Conservation (phyloP, 2,113 vertebrate species). For the Hemiprocne comata region DNA sequence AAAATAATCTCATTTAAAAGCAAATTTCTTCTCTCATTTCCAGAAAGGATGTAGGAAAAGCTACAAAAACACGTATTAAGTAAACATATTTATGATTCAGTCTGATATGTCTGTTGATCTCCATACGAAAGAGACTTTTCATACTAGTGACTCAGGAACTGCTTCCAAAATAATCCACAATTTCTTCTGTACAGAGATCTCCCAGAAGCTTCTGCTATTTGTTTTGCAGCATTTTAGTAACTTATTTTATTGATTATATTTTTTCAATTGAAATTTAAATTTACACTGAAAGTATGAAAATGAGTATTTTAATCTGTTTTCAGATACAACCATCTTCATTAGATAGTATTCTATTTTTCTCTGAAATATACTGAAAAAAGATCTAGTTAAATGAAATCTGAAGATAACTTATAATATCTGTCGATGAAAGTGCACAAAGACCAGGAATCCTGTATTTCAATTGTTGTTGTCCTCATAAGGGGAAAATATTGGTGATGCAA, state of each 20-base stretch:
- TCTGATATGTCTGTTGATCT: not conserved
- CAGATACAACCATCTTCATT: not conserved
- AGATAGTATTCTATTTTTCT: not conserved
- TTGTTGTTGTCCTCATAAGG: not conserved
- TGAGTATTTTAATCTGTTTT: not conserved
- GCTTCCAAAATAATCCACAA: not conserved
- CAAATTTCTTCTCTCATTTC: not conserved
- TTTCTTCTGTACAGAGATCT: not conserved
- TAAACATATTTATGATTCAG: not conserved
- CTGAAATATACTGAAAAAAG: not conserved
- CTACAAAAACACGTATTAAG: not conserved
- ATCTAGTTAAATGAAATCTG: not conserved
- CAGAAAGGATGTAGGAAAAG: not conserved
- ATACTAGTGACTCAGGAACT: not conserved
- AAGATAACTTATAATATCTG: not conserved
- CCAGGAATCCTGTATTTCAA: not conserved
- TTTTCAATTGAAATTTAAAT: not conserved
- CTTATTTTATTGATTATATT: not conserved
- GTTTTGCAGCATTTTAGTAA: not conserved
- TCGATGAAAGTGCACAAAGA: not conserved
- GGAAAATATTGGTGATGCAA: not conserved
- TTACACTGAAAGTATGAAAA: not conserved
- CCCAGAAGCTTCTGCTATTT: not conserved
- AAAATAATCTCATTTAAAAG: not conserved
- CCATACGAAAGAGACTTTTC: not conserved